Evolutionary conservation across 2,113 vertebrate genomes (phyloP), one percentile per base, ranked within the genome.

Genomic region (Zapornia atra): DNA sequence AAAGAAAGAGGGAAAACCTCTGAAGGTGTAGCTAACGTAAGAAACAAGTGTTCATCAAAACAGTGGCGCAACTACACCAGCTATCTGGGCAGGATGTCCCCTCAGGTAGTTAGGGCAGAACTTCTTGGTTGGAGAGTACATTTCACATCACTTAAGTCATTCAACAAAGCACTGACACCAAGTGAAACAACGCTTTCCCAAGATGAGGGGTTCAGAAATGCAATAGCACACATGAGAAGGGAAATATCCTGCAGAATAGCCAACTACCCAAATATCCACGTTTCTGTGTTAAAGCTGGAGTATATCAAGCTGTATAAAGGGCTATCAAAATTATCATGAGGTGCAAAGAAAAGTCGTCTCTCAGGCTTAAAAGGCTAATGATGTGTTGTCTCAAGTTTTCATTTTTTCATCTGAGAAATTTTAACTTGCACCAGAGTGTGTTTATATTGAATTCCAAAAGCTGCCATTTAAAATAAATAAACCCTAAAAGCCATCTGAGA

Each of bases 391-490:
- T 94, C 54, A 69, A 72, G 57, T 91, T 91, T 92, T 84, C 57
- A 69, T 50, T 88, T 84, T 61, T 84, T 84, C 90, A 82, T 76
- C 57, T 4, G 7, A 86, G 81, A 89, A 84, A 82, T 94, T 94
- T 96, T 80, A 94, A 92, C 91, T 94, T 85, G 61, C 92, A 95
- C 86, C 40, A 82, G 57, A 92, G 69, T 64, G 91, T 92, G 91
- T 95, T 97, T 96, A 96, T 59, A 91, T 29, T 53, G 57, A 94
- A 94, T 92, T 94, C 73, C 50, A 65, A 94, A 94, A 85, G 54
- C 89, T 94, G 96, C 50, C 86, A 85, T 82, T 94, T 95, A 91
- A 94, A 94, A 94, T 86, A 95, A 96, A 94, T 86, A 78, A 42
- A 94, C 92, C 87, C 92, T 80, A 87, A 75, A 86, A 82, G 73